These are phyloP conservation scores for Dinocampus coccinellae DNA, from an alignment of 2,888 invertebrate genomes.

Conservation along the genomic window DNA sequence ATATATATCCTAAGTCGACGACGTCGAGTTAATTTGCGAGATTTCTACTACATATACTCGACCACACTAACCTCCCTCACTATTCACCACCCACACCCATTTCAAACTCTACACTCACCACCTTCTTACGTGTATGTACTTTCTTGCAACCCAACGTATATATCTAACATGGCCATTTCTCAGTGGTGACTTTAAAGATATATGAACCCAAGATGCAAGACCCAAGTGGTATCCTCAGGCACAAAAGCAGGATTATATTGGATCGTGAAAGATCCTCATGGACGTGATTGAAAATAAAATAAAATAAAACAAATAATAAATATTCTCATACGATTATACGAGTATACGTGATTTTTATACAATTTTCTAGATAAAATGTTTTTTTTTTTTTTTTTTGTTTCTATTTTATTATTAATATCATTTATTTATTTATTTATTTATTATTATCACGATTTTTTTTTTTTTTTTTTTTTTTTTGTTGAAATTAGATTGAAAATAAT, in stretches of 20 bases:
- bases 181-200: conserved; percentile 54
- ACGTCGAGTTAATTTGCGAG: conserved; percentile 64
- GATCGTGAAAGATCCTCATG: conserved; percentile 43
- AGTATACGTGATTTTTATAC: too few relatives aligned
- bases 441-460: conserved; percentile 54
- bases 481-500: conserved; percentile 10
- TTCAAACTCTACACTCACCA: conserved; percentile 6
- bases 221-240: conserved; percentile 46
- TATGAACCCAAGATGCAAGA: conserved; percentile 55
- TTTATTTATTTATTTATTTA: too few relatives aligned
- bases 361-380: too few relatives aligned
- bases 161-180: conserved; percentile 36
- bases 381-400: too few relatives aligned
- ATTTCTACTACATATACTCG: conserved; percentile 46
- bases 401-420: too few relatives aligned
- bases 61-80: conserved; percentile 23
- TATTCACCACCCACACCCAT: conserved; percentile 25
- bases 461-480: conserved; percentile 4
- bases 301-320: too few relatives aligned
- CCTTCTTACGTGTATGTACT: conserved; percentile 25
- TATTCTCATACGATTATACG: too few relatives aligned
- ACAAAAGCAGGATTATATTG: conserved; percentile 61
- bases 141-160: conserved; percentile 12
- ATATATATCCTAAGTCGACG: conserved; percentile 13
- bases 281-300: conserved; percentile 61